These are phyloP conservation scores for Hedychridium roseum DNA, from an alignment of 2,888 invertebrate genomes.

Conservation along the genomic window DNA sequence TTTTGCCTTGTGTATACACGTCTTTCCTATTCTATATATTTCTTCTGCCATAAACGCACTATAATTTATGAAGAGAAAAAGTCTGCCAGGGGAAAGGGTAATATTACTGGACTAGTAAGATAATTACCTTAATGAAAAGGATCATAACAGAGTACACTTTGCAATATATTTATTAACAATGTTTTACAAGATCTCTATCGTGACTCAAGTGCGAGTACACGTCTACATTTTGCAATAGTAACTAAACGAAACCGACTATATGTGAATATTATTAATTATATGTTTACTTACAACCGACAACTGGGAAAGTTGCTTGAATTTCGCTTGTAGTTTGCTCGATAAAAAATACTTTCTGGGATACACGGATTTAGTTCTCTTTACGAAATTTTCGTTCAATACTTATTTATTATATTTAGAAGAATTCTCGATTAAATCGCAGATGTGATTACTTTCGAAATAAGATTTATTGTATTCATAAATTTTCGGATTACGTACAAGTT, in stretches of 20 bases:
- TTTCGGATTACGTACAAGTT: no score
- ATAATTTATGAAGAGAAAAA: neutral
- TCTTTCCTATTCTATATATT: conserved; percentile 12
- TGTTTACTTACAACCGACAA: neutral
- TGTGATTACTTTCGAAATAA: no score
- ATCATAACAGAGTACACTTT: no score
- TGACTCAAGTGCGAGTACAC: conserved; percentile 9
- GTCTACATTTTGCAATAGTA: conserved; percentile 20
- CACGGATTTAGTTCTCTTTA: neutral
- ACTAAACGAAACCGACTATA: conserved; percentile 27
- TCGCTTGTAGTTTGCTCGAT: conserved; percentile 9
- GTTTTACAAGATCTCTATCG: conserved; percentile 33
- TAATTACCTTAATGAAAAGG: no score
- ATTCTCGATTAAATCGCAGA: no score
- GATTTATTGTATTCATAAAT: no score
- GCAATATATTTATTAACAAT: conserved; percentile 44
- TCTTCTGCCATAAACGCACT: neutral
- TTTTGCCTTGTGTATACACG: conserved; percentile 3
- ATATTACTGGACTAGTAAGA: no score
- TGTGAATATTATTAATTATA: conserved; percentile 13
- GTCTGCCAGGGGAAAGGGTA: no score
- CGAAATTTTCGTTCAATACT: no score
- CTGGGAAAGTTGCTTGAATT: neutral
- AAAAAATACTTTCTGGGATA: conserved; percentile 21
- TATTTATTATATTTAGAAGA: no score